Base-by-base conservation (phyloP, 2,797 vertebrate species). In the Enteromius viviparus region DNA sequence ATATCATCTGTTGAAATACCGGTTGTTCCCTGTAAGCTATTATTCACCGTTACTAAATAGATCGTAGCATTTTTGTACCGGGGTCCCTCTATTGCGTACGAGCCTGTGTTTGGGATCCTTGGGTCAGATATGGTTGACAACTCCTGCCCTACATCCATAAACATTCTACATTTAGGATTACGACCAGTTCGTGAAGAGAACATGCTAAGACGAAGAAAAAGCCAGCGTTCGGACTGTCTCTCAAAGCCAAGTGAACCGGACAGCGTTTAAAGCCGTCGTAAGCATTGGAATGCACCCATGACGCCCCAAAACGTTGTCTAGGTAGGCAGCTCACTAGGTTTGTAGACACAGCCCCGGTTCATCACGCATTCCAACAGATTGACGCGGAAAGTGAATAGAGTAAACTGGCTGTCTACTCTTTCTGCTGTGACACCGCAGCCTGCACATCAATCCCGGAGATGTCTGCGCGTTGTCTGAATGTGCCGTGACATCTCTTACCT, bases 331-430 rank as follows among this genome's bases (percentile, higher is more conserved):
- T 51, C 42, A 37, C 29, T 26, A 26, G 42, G 21, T 64, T 45
- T 34, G 32, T 5, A 70, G 62, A 76, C 37, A 32, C 34, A 69
- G 42, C 75, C 70, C 70, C 26, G 42, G 29, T 6, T 29, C 37
- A 55, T 62, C 60, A 53, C 87, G 88, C 94, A 95, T 95, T 94
- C 94, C 94, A 87, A 81, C 90, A 90, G 92, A 93, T 83, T 58
- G 79, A 69, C 76, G 78, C 82, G 75, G 58, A 76, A 83, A 86
- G 85, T 72, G 87, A 66, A 64, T 34, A 69, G 84, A 79, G 82
- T 82, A 66, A 68, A 65, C 74, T 62, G 85, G 79, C 76, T 78
- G 76, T 68, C 23, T 37, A 68, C 69, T 49, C 37, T 42, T 72
- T 72, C 87, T 92, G 93, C 93, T 92, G 91, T 93, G 91, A 87